Evolutionary conservation across 2,888 invertebrate genomes (phyloP), one percentile per base, ranked within the genome.

Genomic region (Heliconius erato): DNA sequence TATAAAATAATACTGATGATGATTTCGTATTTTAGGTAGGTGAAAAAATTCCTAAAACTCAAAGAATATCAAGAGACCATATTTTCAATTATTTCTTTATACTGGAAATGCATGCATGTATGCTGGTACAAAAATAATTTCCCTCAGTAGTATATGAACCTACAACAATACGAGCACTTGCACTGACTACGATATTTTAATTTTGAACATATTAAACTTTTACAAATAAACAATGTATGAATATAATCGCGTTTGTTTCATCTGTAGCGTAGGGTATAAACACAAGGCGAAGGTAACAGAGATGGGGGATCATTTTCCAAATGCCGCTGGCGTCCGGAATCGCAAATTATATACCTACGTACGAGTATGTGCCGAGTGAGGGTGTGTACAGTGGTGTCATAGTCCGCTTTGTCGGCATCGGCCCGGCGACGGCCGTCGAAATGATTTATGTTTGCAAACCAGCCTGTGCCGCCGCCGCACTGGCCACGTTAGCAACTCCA

Each of bases 301-400:
- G 89, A 89, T 88, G 88, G 86, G 86, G 87, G 87, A 91, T 91
- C 89, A 88, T 88, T 89, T 88, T 87, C 87, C 85, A 80, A 88
- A 88, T 88, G 87, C 86, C 86, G 81, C 86, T 87, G 83, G 84
- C 87, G 85, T 84, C 82, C 84, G 88, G 88, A 87, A 86, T 89
- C 87, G 87, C 89, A 89, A 88, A 89, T 89, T 88, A 87, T 91
- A 90, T 90, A 89, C 86, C 88, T 89, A 85, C 65, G 85, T 83
- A n/a, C n/a, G n/a, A n/a, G n/a, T n/a, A 85, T 85, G 84, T 86
- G 84, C 82, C 85, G 88, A 85, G 85, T 85, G 85, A 86, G 87
- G 86, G 87, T 78, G 85, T 87, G 85, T 82, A 84, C 85, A 84
- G 69, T 81, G 83, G 84, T 86, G 85, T 85, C 86, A 84, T 82